Evolutionary conservation across 2,797 vertebrate genomes (phyloP).

Genomic region (Sorex maritimensis): DNA sequence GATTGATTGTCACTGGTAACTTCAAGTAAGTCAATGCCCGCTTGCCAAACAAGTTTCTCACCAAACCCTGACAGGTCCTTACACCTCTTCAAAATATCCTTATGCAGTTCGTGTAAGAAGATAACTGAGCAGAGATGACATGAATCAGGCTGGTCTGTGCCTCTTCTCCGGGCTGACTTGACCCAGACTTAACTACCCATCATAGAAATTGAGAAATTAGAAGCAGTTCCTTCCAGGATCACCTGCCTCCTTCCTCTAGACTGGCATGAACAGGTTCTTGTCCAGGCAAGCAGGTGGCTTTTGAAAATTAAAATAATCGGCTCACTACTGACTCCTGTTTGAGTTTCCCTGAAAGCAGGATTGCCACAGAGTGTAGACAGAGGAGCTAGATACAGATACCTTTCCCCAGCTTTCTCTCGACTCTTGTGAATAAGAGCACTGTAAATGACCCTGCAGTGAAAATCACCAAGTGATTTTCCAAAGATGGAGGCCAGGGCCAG

Average conservation of each 20-base stretch:
- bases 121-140: neutral
- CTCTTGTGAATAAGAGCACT: too few relatives aligned
- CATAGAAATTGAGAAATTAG: neutral
- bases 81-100: neutral
- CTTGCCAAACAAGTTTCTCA: neutral
- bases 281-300: conserved; percentile 33
- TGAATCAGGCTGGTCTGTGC: too few relatives aligned
- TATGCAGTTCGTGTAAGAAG: neutral
- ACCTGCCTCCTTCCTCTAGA: neutral
- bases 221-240: neutral
- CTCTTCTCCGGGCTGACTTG: neutral
- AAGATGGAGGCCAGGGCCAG: neutral
- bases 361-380: neutral
- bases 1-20: neutral
- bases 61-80: neutral
- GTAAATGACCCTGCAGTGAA: neutral
- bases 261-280: neutral
- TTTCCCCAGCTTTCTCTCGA: neutral
- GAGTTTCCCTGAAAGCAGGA: neutral
- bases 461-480: neutral
- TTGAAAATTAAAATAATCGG: conserved; percentile 36
- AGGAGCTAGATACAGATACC: neutral
- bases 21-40: neutral
- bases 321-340: neutral
- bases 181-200: neutral